phyloP scores from a whole-genome alignment of 2,113 vertebrate species.

The Addax nasomaculatus region DNA sequence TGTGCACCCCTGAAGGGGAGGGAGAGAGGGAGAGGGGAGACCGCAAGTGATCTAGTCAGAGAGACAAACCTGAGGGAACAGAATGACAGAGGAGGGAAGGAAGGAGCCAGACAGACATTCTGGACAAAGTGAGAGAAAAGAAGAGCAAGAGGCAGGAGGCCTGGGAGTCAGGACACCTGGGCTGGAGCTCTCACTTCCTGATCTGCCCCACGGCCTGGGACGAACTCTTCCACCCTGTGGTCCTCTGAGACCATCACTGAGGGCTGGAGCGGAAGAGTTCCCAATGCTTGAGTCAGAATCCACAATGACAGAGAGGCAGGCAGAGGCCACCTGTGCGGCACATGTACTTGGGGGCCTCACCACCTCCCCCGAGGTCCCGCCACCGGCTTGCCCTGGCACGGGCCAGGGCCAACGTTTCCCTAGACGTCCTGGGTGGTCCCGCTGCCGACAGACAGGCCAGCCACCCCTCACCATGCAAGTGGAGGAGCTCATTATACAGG shows the following conservation, averaged over 20 bases:
- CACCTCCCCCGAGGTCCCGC: background rate
- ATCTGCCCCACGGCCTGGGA: background rate
- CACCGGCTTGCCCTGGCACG: fast-evolving
- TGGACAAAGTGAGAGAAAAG: background rate
- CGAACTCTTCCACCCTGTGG: too few species aligned
- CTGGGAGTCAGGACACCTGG: background rate
- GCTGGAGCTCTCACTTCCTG: background rate
- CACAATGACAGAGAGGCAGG: background rate
- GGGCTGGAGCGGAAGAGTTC: background rate
- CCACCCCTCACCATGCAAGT: too few species aligned
- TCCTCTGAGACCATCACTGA: background rate
- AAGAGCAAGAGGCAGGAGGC: background rate
- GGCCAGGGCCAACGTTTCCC: background rate
- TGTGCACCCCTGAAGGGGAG: background rate
- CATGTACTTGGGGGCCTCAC: fast-evolving
- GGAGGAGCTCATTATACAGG: background rate
- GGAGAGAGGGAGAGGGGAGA: background rate
- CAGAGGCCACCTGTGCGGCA: background rate
- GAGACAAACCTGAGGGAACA: background rate
- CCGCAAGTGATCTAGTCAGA: background rate
- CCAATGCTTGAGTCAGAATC: background rate
- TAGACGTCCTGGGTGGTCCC: too few species aligned
- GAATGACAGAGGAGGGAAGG: background rate
- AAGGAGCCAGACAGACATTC: background rate
- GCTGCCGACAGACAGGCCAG: background rate